Conservation (phyloP, 2,113 vertebrate species). For the Stegostoma tigrinum region DNA sequence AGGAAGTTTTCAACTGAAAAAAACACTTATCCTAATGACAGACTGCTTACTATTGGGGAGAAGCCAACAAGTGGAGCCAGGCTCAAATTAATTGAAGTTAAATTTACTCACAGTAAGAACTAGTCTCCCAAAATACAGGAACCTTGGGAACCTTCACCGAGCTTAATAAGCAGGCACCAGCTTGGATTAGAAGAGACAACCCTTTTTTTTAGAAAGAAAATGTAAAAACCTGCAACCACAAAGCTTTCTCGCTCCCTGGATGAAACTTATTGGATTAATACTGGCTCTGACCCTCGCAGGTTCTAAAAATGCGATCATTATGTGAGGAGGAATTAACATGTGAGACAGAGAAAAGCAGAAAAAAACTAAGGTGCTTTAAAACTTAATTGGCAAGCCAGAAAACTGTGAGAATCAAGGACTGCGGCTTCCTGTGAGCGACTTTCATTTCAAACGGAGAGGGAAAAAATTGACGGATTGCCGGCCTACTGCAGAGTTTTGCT, state of each 20-base stretch:
- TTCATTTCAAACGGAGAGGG: neutral
- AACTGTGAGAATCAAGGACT: neutral
- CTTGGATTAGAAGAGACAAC: neutral
- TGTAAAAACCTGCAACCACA: too few species aligned
- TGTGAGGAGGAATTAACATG: neutral
- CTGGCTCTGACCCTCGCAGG: neutral
- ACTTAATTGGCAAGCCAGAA: neutral
- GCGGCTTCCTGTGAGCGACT: neutral
- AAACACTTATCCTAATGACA: neutral
- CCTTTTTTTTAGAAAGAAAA: neutral
- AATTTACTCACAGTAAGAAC: neutral
- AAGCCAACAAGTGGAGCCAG: neutral
- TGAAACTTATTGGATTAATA: conserved; percentile 14
- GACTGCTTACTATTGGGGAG: neutral
- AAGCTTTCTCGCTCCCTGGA: neutral
- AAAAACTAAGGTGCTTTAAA: neutral
- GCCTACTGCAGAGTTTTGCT: neutral
- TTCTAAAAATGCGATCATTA: neutral
- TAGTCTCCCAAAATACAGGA: neutral
- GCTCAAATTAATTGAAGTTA: neutral
- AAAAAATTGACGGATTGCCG: neutral
- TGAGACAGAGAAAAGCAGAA: neutral
- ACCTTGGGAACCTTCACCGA: neutral
- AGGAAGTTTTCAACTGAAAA: neutral
- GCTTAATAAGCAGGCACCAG: neutral